These are phyloP conservation scores for Bombus impatiens DNA, from an alignment of 1,140 invertebrate genomes.

Conservation along the genomic window DNA sequence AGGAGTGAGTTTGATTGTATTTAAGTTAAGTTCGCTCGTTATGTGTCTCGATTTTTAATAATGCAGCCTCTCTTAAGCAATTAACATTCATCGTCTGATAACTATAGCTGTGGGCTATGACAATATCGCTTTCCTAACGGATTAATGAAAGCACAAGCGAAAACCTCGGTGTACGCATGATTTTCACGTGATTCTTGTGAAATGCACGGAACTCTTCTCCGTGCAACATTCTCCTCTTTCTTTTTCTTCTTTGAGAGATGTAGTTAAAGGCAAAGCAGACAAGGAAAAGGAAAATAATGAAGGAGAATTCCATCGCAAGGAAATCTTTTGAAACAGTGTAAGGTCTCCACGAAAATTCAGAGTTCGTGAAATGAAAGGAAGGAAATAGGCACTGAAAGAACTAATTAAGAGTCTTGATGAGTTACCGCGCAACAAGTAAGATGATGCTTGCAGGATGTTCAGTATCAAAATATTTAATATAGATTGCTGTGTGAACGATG, in stretches of 20 bases:
- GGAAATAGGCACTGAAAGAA: conserved; percentile 33
- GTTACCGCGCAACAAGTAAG: conserved; percentile 64
- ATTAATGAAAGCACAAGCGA: conserved; percentile 6
- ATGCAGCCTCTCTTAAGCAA: neutral
- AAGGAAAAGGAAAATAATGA: too few species aligned
- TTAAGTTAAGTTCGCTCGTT: conserved; percentile 3
- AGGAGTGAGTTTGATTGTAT: conserved; percentile 27
- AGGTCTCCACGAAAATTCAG: conserved; percentile 21
- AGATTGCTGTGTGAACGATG: conserved; percentile 18
- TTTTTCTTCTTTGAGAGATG: neutral
- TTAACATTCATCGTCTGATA: conserved; percentile 16
- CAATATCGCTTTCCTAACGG: neutral
- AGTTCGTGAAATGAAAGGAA: conserved; percentile 10
- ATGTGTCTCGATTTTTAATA: conserved; percentile 39
- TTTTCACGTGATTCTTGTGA: neutral
- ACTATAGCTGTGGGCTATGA: neutral
- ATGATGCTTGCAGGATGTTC: conserved; percentile 18
- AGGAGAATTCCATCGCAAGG: neutral
- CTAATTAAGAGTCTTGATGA: conserved; percentile 75
- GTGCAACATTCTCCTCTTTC: neutral
- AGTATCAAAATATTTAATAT: conserved; percentile 31
- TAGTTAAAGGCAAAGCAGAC: too few species aligned
- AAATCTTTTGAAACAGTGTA: conserved; percentile 3
- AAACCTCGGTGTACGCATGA: too few species aligned
- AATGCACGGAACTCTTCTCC: neutral